Base-by-base conservation (phyloP, 2,797 vertebrate species). In the Sphaeramia orbicularis region DNA sequence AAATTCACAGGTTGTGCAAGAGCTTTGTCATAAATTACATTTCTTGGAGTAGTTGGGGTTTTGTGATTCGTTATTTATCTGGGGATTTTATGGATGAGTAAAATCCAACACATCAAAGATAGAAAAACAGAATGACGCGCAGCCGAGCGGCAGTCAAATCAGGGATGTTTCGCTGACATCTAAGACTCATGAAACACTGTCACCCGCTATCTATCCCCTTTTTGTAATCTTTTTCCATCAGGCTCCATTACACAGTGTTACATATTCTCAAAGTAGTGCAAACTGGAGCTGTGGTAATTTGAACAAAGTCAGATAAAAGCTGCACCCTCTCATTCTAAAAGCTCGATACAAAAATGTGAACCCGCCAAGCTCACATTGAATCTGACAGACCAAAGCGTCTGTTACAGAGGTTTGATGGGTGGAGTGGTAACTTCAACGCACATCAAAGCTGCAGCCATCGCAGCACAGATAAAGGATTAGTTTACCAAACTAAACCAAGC, bases 261-360 rank as follows among this genome's bases (percentile, higher is more conserved):
- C 42, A 40, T 40, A 19, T 45, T 60, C 19, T 59, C 14, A 59
- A 30, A 44, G n/a, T 59, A 42, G 19, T 9, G 13, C 40, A 24
- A 30, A 35, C 35, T 40, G 24, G 24, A 10, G 9, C 24, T 16
- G 10, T 44, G 41, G 56, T 60, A 53, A 47, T 42, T 54, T 54
- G 57, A 8, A 21, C 24, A 47, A 47, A 61, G 35, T 55, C 50
- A 42, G 51, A 55, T 55, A 40, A 61, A 48, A 54, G 24, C 16
- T 32, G 19, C 11, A 13, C 15, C 21, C 30, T 58, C 14, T 43
- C 30, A 4, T 14, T 27, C 40, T 51, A 15, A 66, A 43, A 18
- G 47, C 40, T 37, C 16, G 6, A 13, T 18, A 10, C 27, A 15
- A 38, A 55, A 49, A 10, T 42, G 37, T 53, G 47, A 57, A 57